Conservation (phyloP, 2,888 invertebrate genomes). For the Mimas tiliae region DNA sequence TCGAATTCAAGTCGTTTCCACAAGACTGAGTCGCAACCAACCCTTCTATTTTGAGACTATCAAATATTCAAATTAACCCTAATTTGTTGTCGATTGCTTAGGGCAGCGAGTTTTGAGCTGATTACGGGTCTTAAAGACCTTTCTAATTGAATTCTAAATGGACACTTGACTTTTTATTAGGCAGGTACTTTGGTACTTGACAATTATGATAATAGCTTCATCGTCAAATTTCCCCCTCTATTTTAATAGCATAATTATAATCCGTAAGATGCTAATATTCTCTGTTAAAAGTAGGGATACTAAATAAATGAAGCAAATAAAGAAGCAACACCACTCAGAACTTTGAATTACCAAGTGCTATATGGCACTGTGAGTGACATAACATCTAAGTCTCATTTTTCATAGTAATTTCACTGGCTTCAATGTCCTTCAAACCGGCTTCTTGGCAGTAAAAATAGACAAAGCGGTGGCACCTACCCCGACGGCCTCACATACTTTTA, state of each 20-base stretch:
- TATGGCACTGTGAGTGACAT: too few species aligned
- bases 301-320: neutral
- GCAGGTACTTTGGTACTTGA: conserved; percentile 29
- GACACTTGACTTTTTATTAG: conserved; percentile 43
- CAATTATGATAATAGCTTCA: conserved; percentile 11
- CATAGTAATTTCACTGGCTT: too few species aligned
- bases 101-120: conserved; percentile 62
- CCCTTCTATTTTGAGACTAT: conserved; percentile 54
- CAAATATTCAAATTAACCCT: conserved; percentile 70
- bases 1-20: conserved; percentile 60
- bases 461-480: too few species aligned
- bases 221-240: conserved; percentile 5
- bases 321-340: too few species aligned
- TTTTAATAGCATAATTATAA: neutral
- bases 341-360: too few species aligned
- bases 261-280: conserved; percentile 5
- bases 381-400: too few species aligned
- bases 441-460: too few species aligned
- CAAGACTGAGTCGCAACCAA: conserved; percentile 45
- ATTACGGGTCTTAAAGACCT: conserved; percentile 55
- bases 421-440: too few species aligned
- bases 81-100: conserved; percentile 57
- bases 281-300: neutral
- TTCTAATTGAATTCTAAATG: conserved; percentile 50
- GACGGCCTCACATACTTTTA: too few species aligned